These are phyloP conservation scores for Euschistus heros DNA, from an alignment of 1,140 invertebrate genomes.

Conservation along the genomic window DNA sequence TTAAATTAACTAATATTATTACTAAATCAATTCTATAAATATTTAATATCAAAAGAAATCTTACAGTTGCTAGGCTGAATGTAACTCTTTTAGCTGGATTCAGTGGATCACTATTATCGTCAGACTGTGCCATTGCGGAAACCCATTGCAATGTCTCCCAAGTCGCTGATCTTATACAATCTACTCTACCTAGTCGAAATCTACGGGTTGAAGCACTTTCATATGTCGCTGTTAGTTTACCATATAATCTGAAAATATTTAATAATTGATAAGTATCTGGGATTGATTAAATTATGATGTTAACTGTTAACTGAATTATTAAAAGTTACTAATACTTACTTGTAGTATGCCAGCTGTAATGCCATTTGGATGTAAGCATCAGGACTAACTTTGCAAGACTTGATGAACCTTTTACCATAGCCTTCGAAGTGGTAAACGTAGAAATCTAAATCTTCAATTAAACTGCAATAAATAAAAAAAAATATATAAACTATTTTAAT, in stretches of 20 bases:
- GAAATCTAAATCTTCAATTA: slow-evolving; percentile 80
- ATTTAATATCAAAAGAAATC: slow-evolving; percentile 33
- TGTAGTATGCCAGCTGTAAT: slow-evolving; percentile 89
- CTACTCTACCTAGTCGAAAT: slow-evolving; percentile 84
- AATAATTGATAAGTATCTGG: no score
- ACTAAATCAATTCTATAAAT: no score
- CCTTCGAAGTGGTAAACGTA: slow-evolving; percentile 74
- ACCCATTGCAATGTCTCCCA: slow-evolving; percentile 84
- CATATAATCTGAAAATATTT: slow-evolving; percentile 62
- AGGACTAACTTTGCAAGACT: slow-evolving; percentile 82
- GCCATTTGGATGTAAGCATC: slow-evolving; percentile 94
- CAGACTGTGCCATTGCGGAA: slow-evolving; percentile 70
- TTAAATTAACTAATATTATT: no score
- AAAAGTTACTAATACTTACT: slow-evolving; percentile 44
- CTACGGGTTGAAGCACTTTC: slow-evolving; percentile 92
- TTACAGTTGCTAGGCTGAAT: slow-evolving; percentile 70
- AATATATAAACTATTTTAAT: background rate
- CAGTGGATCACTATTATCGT: slow-evolving; percentile 39
- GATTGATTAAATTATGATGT: no score
- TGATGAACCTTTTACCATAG: slow-evolving; percentile 92
- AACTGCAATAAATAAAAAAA: slow-evolving; percentile 41
- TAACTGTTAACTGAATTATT: background rate
- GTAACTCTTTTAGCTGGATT: slow-evolving; percentile 52
- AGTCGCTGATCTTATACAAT: slow-evolving; percentile 90
- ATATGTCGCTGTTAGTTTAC: slow-evolving; percentile 85